These are phyloP conservation scores for Ommatoiulus sabulosus DNA, from an alignment of 2,888 invertebrate genomes.

Conservation along the genomic window DNA sequence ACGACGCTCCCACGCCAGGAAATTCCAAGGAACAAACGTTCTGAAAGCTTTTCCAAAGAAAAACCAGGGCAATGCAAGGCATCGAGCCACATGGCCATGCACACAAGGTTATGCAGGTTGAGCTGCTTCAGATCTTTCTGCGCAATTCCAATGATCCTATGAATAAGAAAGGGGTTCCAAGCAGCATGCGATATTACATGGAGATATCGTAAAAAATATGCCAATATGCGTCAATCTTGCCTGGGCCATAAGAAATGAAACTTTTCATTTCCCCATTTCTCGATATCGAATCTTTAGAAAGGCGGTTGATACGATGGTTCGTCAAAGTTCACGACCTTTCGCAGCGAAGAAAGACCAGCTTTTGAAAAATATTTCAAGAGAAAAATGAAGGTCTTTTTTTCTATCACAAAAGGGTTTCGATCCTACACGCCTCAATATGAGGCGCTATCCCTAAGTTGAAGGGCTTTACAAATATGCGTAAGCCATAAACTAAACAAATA, in stretches of 20 bases:
- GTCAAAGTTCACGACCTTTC: background rate
- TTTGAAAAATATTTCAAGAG: background rate
- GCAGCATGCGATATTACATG: conserved; percentile 11
- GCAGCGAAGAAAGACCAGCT: background rate
- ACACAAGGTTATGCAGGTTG: background rate
- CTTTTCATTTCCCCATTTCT: conserved; percentile 14
- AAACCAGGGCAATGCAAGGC: background rate
- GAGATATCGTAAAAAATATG: conserved; percentile 12
- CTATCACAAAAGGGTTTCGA: background rate
- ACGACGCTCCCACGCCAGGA: no score
- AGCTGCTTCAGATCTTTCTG: background rate
- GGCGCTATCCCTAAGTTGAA: background rate
- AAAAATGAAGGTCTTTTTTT: background rate
- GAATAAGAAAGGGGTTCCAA: conserved; percentile 15
- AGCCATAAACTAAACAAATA: conserved; percentile 26
- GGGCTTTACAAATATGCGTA: conserved; percentile 22
- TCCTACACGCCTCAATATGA: background rate
- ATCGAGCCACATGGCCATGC: background rate
- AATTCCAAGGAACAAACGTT: no score
- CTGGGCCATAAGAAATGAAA: conserved; percentile 16
- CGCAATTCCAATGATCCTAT: conserved; percentile 9
- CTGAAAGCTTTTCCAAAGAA: background rate
- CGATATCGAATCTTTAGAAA: background rate
- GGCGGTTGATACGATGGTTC: background rate
- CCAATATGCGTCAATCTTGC: conserved; percentile 28